Percentiles rank a stretch among this genome's conserved stretches.
Conservation (phyloP, 2,888 invertebrate genomes). For the Seira musarum region DNA sequence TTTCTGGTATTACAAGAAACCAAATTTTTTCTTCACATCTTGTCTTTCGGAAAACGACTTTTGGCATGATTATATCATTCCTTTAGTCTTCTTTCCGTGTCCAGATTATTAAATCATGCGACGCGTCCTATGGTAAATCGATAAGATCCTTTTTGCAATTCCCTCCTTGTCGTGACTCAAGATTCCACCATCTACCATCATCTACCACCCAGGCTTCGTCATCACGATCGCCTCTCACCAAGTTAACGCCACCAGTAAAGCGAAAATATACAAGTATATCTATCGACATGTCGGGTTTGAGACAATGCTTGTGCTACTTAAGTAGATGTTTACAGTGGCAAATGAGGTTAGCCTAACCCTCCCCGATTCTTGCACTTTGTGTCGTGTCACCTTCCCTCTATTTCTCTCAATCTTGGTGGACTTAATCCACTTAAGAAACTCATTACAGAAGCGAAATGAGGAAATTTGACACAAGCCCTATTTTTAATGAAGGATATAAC, state of each 20-base stretch:
- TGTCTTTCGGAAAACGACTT: background rate
- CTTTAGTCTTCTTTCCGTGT: slow-evolving; percentile 4
- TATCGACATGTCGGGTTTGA: background rate
- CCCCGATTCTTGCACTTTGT: background rate
- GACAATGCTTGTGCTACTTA: background rate
- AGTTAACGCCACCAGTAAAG: too few species aligned
- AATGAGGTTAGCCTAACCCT: background rate
- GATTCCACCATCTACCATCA: too few species aligned
- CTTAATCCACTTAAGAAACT: slow-evolving; percentile 59
- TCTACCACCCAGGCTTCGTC: too few species aligned
- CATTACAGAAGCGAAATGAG: slow-evolving; percentile 51
- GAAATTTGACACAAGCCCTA: slow-evolving; percentile 49
- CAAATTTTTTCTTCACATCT: background rate
- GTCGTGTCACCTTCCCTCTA: background rate
- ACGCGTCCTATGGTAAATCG: slow-evolving; percentile 12
- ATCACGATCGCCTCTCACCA: background rate
- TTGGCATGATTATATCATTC: slow-evolving; percentile 2
- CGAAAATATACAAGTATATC: background rate
- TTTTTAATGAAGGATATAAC: slow-evolving; percentile 36
- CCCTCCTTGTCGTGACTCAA: too few species aligned
- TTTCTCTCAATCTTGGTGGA: slow-evolving; percentile 18
- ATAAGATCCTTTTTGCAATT: background rate
- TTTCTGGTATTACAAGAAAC: background rate
- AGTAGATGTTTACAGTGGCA: slow-evolving; percentile 13
- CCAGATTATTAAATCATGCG: slow-evolving; percentile 11